Conservation (phyloP, 2,797 vertebrate genomes). For the Peromyscus aztecus region DNA sequence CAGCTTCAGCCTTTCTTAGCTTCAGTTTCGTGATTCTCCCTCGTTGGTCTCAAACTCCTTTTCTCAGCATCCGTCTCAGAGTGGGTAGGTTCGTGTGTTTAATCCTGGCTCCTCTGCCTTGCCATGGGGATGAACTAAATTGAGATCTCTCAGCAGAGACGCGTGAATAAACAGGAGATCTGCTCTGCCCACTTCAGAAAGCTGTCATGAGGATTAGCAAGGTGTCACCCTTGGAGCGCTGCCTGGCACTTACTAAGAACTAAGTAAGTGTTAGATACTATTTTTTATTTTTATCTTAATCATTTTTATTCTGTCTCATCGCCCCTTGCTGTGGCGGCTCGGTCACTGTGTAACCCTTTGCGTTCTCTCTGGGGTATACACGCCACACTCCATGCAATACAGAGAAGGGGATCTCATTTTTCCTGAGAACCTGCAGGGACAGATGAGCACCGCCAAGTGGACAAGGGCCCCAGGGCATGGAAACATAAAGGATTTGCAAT, state of each 20-base stretch:
- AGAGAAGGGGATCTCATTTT: not conserved
- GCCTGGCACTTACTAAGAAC: constrained; percentile 52
- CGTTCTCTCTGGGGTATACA: not conserved
- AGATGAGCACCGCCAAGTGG: not conserved
- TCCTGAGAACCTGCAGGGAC: not conserved
- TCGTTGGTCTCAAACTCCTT: not conserved
- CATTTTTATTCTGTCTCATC: constrained; percentile 41
- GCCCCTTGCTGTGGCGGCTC: not conserved
- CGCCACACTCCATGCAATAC: too few relatives aligned
- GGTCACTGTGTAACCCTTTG: not conserved
- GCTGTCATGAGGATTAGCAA: constrained; percentile 47
- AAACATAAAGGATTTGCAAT: not conserved
- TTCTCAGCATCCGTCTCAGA: not conserved
- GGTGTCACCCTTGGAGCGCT: constrained; percentile 39
- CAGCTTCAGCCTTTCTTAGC: not conserved
- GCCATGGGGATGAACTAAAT: not conserved
- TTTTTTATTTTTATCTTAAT: constrained; percentile 67
- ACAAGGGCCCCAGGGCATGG: too few relatives aligned
- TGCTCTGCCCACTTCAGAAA: constrained; percentile 27
- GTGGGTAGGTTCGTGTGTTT: not conserved
- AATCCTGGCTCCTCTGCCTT: not conserved
- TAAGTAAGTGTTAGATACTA: constrained; percentile 53
- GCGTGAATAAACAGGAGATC: not conserved
- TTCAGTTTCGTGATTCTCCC: not conserved
- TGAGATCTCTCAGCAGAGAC: not conserved